These are phyloP conservation scores for Chionomys nivalis DNA, from an alignment of 2,113 vertebrate genomes.

Conservation along the genomic window DNA sequence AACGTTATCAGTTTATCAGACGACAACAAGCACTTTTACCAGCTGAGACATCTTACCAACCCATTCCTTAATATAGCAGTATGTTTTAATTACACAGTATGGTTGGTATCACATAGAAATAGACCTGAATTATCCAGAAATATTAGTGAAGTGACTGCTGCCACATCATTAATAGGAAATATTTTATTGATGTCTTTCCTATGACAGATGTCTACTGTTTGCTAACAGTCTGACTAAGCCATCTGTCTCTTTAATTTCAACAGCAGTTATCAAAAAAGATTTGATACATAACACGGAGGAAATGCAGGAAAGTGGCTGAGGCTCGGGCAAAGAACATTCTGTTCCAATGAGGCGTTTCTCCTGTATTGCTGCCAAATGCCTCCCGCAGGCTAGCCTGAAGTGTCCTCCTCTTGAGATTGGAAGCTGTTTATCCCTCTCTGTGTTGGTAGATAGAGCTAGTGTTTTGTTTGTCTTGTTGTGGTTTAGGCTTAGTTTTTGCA, in stretches of 20 bases:
- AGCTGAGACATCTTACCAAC: not conserved
- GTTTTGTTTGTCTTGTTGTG: not conserved
- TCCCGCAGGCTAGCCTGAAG: not conserved
- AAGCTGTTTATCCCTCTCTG: not conserved
- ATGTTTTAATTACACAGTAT: not conserved
- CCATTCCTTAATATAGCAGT: not conserved
- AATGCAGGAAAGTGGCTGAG: slow-evolving; percentile 79
- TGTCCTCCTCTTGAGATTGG: not conserved
- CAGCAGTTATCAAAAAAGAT: slow-evolving; percentile 73
- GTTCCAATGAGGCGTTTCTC: slow-evolving; percentile 61
- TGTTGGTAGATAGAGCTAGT: not conserved
- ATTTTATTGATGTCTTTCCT: slow-evolving; percentile 15
- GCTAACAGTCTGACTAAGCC: slow-evolving; percentile 76
- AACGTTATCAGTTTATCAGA: no score
- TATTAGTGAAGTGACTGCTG: slow-evolving; percentile 9
- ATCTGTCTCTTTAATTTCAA: slow-evolving; percentile 76
- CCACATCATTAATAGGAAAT: slow-evolving; percentile 35
- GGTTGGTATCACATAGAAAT: not conserved
- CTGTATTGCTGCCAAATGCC: not conserved
- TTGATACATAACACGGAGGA: slow-evolving; percentile 58
- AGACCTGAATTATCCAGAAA: slow-evolving; percentile 10
- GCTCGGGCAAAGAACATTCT: slow-evolving; percentile 62
- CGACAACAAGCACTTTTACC: not conserved
- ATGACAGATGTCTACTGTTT: slow-evolving; percentile 71
- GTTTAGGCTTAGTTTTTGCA: slow-evolving; percentile 1